Evolutionary conservation across 2,888 invertebrate species (phyloP), one percentile per base, ranked within the genome.

Genomic region (Hydriomena furcata): DNA sequence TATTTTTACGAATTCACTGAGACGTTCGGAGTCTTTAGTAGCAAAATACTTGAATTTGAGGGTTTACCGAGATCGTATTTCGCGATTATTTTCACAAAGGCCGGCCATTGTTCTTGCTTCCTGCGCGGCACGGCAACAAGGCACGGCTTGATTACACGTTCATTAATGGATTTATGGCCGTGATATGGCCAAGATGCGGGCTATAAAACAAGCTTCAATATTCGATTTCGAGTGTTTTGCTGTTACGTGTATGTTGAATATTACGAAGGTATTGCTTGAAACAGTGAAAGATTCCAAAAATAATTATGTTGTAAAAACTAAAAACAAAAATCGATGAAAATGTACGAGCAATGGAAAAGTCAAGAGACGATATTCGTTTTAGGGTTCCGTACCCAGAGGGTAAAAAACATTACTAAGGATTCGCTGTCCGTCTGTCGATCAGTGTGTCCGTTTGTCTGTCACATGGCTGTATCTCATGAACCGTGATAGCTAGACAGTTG

Each of bases 51-150:
- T 31, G 7, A 13, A 31, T 31, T n/a, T 21, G 27, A 21, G n/a
- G 32, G 31, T 8, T 41, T 36, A 11, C 30, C 34, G 27, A n/a
- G 30, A 45, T 52, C 10, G 30, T 31, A 41, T 21, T 41, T 34
- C n/a, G 36, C 36, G 51, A 52, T 68, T 70, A 68, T 61, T 74
- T 74, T 63, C 66, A 55, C 64, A 68, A 72, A 64, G 44, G 59
- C 49, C 35, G 53, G 51, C 65, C 48, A 73, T 75, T 75, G 79
- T 77, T 72, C 63, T 55, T 44, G 48, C 46, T 45, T 48, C 44
- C 37, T 52, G 40, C 30, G 28, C 32, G 17, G 17, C 27, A 23
- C 35, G 27, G 50, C 36, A 34, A n/a, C 49, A 31, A 43, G 38
- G 44, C 34, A 34, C 27, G 38, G 38, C 20, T 52, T 45, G 23